Percentiles rank a stretch among this genome's conserved stretches.
Evolutionary conservation across 2,797 vertebrate species (phyloP).

Genomic region (Leucoraja ocellata): DNA sequence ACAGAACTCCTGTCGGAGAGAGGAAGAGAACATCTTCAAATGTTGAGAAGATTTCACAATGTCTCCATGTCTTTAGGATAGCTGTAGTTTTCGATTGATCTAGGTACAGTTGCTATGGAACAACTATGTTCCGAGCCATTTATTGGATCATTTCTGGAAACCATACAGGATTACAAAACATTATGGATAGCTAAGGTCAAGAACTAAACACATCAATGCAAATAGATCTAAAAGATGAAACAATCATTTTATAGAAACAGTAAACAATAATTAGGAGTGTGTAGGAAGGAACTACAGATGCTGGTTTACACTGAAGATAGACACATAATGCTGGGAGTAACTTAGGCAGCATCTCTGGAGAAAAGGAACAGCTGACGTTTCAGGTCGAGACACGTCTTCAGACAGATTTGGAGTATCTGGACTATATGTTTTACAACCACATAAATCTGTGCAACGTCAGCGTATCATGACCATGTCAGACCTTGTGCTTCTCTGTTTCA

Average conservation of each 20-base stretch:
- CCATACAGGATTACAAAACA: neutral
- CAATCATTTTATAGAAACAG: neutral
- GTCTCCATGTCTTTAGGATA: neutral
- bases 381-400: too few species aligned
- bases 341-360: too few species aligned
- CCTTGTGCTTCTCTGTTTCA: neutral
- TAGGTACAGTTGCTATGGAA: slow-evolving; percentile 5
- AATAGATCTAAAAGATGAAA: too few species aligned
- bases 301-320: too few species aligned
- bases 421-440: neutral
- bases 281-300: too few species aligned
- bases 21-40: too few species aligned
- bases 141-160: neutral
- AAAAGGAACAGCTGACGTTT: too few species aligned
- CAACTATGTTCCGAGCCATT: neutral
- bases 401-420: neutral
- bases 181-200: neutral
- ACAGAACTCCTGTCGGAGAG: too few species aligned
- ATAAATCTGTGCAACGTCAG: neutral
- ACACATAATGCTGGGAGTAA: too few species aligned
- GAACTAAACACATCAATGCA: neutral
- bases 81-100: neutral
- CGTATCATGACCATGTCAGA: neutral
- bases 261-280: neutral
- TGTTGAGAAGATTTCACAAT: neutral